Conservation (phyloP, 2,797 vertebrate genomes). For the Tenualosa ilisha region DNA sequence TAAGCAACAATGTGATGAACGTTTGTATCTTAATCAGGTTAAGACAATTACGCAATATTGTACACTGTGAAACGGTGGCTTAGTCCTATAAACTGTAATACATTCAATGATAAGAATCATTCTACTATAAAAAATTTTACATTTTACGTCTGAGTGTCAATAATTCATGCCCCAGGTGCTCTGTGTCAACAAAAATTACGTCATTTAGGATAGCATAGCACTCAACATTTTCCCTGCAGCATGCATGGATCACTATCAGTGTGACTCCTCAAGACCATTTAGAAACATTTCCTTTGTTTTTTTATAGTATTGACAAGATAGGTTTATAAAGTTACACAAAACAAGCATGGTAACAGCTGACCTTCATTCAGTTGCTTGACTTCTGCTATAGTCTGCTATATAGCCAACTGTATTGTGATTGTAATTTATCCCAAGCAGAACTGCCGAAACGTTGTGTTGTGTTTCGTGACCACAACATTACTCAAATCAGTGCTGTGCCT, state of each 20-base stretch:
- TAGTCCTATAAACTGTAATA: not conserved
- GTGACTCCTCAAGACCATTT: not conserved
- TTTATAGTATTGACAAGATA: not conserved
- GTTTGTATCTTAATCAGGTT: not conserved
- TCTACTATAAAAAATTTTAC: not conserved
- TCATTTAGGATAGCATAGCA: constrained; percentile 8
- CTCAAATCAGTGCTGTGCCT: not conserved
- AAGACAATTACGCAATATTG: not conserved
- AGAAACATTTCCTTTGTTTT: not conserved
- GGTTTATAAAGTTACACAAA: not conserved
- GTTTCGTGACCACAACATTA: not conserved
- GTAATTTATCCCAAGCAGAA: not conserved
- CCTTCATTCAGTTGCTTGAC: not conserved
- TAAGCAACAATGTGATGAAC: not conserved
- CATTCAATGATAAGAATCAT: not conserved
- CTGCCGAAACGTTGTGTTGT: not conserved
- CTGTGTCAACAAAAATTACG: constrained; percentile 22
- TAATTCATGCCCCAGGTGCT: not conserved
- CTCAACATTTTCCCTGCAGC: not conserved
- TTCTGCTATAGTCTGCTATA: too few relatives aligned
- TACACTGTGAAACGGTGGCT: not conserved
- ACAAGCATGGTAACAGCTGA: not conserved
- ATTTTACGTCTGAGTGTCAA: not conserved
- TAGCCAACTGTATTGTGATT: not conserved
- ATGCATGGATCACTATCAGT: not conserved